A percentile compares a stretch with the other conserved stretches of the same genome.
These are phyloP conservation scores for Centropus unirufus DNA, from an alignment of 2,113 vertebrate species.

Conservation along the genomic window DNA sequence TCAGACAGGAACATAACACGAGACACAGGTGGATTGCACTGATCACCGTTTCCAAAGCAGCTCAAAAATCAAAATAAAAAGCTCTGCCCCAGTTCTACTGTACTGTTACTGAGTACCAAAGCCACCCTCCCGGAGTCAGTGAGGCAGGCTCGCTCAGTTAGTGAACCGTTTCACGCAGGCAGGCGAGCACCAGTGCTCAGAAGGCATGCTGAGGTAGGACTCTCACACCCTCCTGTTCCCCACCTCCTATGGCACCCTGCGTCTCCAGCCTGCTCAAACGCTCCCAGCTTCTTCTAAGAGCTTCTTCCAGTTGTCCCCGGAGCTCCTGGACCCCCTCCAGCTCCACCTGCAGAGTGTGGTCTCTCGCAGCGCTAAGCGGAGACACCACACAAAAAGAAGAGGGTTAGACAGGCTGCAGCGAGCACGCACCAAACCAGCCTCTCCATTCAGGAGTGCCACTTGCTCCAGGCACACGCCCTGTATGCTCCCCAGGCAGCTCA, in stretches of 20 bases:
- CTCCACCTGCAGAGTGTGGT: conserved; percentile 84
- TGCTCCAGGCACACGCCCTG: not conserved
- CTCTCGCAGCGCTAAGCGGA: conserved; percentile 79
- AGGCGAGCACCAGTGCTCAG: conserved; percentile 74
- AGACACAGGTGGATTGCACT: conserved; percentile 49
- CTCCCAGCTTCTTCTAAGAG: conserved; percentile 84
- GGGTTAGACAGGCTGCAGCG: conserved; percentile 52
- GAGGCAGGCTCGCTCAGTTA: conserved; percentile 64
- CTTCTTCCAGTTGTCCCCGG: conserved; percentile 88
- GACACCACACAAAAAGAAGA: conserved; percentile 22
- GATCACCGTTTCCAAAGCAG: conserved; percentile 34
- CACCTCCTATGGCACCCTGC: conserved; percentile 87
- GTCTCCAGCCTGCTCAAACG: conserved; percentile 79
- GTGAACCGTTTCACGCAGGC: conserved; percentile 72
- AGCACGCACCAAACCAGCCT: rapidly evolving
- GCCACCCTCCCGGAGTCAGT: conserved; percentile 54
- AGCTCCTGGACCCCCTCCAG: conserved; percentile 88
- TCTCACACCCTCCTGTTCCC: conserved; percentile 88
- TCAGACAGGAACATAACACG: conserved; percentile 30
- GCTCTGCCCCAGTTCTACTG: conserved; percentile 42
- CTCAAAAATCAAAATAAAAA: not conserved
- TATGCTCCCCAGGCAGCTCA: not conserved
- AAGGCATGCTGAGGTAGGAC: conserved; percentile 84
- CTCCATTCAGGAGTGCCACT: not conserved
- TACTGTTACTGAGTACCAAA: conserved; percentile 59